Evolutionary conservation across 2,113 vertebrate species (phyloP), one percentile per base, ranked within the genome.

Genomic region (Phalacrocorax carbo): DNA sequence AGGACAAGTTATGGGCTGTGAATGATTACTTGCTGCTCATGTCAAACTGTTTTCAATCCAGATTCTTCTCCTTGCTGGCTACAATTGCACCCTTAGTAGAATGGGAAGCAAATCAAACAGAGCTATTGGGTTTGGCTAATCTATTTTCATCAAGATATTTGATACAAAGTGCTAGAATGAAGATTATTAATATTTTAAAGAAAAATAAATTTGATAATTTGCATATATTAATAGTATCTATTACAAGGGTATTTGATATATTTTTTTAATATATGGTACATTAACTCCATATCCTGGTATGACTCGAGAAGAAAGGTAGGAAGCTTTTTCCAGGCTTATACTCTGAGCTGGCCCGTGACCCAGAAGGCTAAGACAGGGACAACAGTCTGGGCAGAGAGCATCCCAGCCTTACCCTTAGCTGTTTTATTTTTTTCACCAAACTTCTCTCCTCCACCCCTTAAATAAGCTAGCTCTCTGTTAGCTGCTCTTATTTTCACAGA

Each of bases 401-500:
- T 42, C 14, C 9, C 11, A 5, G 16, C 6, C 20, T 61, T 32
- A 60, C 3, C 2, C 10, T 62, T 69, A 34, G 3, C 5, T 42
- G 10, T 36, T 44, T 36, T 40, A 15, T 51, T 46, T 8, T 20
- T 20, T 5, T 2, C 4, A 42, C 7, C 7, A 69, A 55, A 88
- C 7, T 1, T 81, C 4, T 83, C 11, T 4, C 7, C 3, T 46
- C 9, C 1, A 7, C 1, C 9, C 15, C 21, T 54, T 80, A 61
- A 90, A 72, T 34, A 61, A 72, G 15, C 4, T 25, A 69, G 2
- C 5, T 51, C 11, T 75, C 17, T 58, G 34, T 58, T 80, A 52
- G 11, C 7, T 84, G 6, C 15, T 90, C 61, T 82, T 69, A 48
- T 58, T 70, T 80, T 66, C 62, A 11, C 2, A 21, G 36, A 40